These are phyloP conservation scores for Psittacula cyanocephala DNA, from an alignment of 2,113 vertebrate species.

Conservation along the genomic window DNA sequence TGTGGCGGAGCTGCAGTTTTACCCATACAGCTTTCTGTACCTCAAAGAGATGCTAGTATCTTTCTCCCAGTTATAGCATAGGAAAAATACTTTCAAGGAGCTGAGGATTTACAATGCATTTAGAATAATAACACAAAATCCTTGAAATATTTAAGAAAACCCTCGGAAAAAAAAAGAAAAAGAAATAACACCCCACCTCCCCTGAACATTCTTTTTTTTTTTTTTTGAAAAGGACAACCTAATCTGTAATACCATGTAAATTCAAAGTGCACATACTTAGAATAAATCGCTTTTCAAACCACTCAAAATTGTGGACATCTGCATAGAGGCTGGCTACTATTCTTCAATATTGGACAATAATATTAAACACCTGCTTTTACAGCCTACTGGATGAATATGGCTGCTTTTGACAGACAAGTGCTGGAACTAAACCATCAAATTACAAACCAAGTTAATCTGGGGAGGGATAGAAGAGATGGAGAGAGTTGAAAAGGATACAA, in stretches of 20 bases:
- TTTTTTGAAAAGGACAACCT: background rate
- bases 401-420: conserved; percentile 11
- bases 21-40: background rate
- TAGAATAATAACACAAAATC: background rate
- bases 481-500: conserved; percentile 17
- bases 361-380: conserved; percentile 14
- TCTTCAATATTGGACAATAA: background rate
- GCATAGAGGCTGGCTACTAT: background rate
- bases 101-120: background rate
- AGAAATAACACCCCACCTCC: rapidly evolving
- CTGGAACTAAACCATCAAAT: conserved; percentile 25
- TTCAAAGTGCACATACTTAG: background rate
- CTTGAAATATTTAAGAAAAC: background rate
- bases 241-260: background rate
- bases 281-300: background rate
- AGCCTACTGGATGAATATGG: background rate
- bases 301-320: background rate
- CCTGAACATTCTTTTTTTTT: background rate
- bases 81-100: background rate
- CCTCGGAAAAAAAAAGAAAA: background rate
- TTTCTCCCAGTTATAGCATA: background rate
- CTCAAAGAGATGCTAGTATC: background rate
- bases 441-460: background rate
- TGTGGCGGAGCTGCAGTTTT: background rate
- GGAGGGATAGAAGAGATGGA: background rate